These are phyloP conservation scores for Lydus trimaculatus DNA, from an alignment of 2,888 invertebrate genomes.

Conservation along the genomic window DNA sequence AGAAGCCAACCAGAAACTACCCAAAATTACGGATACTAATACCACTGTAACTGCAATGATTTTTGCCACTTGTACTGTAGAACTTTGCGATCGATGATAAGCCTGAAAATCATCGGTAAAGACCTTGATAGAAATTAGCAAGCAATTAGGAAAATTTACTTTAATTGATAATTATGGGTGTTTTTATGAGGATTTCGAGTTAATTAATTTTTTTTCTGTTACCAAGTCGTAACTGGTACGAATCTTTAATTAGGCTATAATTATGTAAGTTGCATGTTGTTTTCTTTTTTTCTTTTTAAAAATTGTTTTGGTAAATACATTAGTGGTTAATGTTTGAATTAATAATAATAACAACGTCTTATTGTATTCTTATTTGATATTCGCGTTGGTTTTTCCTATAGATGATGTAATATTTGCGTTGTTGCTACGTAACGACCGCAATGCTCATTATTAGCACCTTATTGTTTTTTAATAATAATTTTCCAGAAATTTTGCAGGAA, in stretches of 20 bases:
- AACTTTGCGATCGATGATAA: conserved; percentile 75
- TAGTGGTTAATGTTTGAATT: background rate
- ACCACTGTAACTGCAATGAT: conserved; percentile 86
- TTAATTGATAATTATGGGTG: background rate
- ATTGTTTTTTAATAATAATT: background rate
- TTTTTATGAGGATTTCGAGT: background rate
- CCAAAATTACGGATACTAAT: conserved; percentile 80
- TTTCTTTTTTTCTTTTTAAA: background rate
- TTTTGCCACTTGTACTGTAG: conserved; percentile 85
- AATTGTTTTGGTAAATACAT: background rate
- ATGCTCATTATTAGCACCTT: background rate
- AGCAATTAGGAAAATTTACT: background rate
- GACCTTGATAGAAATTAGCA: background rate
- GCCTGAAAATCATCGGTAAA: conserved; percentile 67
- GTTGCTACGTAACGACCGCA: background rate
- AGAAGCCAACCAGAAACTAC: conserved; percentile 82
- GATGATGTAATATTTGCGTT: background rate
- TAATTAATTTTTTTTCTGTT: background rate
- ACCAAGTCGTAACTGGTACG: conserved; percentile 17
- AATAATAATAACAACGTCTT: background rate
- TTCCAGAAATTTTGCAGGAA: background rate
- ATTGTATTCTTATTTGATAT: background rate
- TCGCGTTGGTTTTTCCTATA: background rate
- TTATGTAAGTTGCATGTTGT: conserved; percentile 5
- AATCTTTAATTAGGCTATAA: background rate